phyloP scores from a whole-genome alignment of 2,797 vertebrate species.

The Labroides dimidiatus region DNA sequence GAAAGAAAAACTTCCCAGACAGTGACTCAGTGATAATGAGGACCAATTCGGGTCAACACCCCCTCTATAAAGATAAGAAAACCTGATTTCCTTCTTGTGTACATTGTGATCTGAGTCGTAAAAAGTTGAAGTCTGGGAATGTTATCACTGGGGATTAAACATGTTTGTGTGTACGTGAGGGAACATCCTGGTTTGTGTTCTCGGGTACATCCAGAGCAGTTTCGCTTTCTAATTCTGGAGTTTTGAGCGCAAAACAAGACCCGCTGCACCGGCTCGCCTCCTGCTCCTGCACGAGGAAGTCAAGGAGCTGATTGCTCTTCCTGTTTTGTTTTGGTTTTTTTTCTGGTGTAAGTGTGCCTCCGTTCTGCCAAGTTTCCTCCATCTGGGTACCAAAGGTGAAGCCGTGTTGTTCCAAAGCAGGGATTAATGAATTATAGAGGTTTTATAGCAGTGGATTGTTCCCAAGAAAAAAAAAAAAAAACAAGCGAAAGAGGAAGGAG shows the following conservation, averaged over 20 bases:
- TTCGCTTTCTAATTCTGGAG: constrained; percentile 16
- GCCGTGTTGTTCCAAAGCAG: constrained; percentile 15
- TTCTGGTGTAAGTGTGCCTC: constrained; percentile 54
- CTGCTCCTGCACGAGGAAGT: constrained; percentile 68
- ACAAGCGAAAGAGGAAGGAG: background rate
- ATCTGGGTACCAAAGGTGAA: constrained; percentile 64
- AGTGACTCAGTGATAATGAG: constrained; percentile 35
- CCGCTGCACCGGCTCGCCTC: background rate
- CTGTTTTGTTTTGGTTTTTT: no score
- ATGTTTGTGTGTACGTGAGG: background rate
- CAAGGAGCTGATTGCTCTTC: constrained; percentile 76
- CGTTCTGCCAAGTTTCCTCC: constrained; percentile 62
- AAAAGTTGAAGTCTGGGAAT: constrained; percentile 13
- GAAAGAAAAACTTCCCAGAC: constrained; percentile 23
- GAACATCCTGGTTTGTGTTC: background rate
- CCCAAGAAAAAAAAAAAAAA: constrained; percentile 23
- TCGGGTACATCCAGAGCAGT: background rate
- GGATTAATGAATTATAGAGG: constrained; percentile 50
- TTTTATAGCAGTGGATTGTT: constrained; percentile 20
- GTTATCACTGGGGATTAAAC: constrained; percentile 13
- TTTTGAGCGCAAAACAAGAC: background rate
- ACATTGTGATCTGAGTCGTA: constrained; percentile 18
- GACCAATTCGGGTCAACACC: constrained; percentile 36
- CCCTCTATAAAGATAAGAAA: constrained; percentile 60
- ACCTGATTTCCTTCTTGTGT: constrained; percentile 27